A percentile compares a stretch with the other conserved stretches of the same genome.
These are phyloP conservation scores for Panopea generosa DNA, from an alignment of 2,888 invertebrate species.

Conservation along the genomic window DNA sequence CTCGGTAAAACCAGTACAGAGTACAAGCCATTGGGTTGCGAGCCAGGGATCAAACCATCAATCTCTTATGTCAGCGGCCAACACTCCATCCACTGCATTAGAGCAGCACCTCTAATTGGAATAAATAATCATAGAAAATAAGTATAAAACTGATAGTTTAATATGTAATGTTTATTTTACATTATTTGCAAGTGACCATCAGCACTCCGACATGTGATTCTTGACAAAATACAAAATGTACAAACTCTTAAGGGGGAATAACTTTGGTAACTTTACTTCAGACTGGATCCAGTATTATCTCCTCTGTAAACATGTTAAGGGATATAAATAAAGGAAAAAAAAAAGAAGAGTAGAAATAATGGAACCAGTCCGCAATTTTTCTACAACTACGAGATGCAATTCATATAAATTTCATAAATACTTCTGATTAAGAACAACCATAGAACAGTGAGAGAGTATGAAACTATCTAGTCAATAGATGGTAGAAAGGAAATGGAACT, in stretches of 20 bases:
- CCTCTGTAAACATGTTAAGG: constrained; percentile 3
- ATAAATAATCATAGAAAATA: not conserved
- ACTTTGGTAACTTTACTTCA: constrained; percentile 12
- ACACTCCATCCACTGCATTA: too few species aligned
- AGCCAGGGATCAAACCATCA: too few species aligned
- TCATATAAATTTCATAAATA: too few species aligned
- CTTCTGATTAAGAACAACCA: too few species aligned
- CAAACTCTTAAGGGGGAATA: constrained; percentile 40
- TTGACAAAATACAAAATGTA: constrained; percentile 61
- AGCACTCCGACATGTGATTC: constrained; percentile 60
- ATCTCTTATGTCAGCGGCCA: too few species aligned
- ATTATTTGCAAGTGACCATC: constrained; percentile 66
- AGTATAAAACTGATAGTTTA: constrained; percentile 38
- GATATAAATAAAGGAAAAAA: constrained; percentile 8
- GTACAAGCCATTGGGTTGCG: too few species aligned
- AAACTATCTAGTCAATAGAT: too few species aligned
- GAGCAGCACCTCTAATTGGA: too few species aligned
- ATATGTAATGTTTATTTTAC: constrained; percentile 66
- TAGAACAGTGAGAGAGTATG: too few species aligned
- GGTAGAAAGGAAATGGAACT: too few species aligned
- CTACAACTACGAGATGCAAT: too few species aligned
- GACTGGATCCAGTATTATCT: constrained; percentile 23
- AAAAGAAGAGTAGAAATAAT: not conserved
- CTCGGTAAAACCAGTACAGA: too few species aligned
- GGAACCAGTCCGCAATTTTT: not conserved